Base-by-base conservation (phyloP, 1,140 invertebrate genomes). In the Pseudoatta argentina region DNA sequence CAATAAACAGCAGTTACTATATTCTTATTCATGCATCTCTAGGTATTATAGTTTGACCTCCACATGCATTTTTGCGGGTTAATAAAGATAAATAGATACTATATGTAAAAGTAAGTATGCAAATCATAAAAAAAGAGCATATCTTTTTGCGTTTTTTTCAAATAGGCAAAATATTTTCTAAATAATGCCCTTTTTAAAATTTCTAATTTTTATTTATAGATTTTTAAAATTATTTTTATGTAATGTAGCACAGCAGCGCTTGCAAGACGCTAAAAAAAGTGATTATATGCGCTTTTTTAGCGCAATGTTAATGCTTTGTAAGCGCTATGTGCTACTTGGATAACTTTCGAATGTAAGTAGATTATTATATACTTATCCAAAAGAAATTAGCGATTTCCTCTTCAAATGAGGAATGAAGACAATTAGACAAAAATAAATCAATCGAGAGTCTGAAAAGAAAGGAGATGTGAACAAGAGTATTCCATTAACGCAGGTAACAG, bases 401-500 rank as follows among this genome's bases (percentile, higher is more conserved):
- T 48, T 30, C 7, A 59, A 72, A 48, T n/a, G 34, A 72, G 27
- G 39, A 61, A 73, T 48, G 18, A 34, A 61, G 44, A 27, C 18
- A 14, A 44, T 79, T 48, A 53, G 18, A 59, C 21, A 18, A 61
- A 53, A 69, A 48, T 69, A 79, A 73, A 82, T 82, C 67, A 63
- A 48, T 72, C 21, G 24, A 24, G 39, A 48, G n/a, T 16, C 24
- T 48, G 67, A 73, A 48, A 73, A 61, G 67, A 24, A 82, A 72
- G 24, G 5, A 39, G 51, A 73, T 24, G 24, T 18, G 67, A 24
- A 82, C 79, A 82, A 82, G 79, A 48, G 79, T 73, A 61, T 82
- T 82, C 79, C 79, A 82, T 82, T 82, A 82, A 73, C 55, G 5
- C 39, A 3, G n/a, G 24, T 14, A 53, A 81, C n/a, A 67, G n/a